phyloP scores from a whole-genome alignment of 2,888 invertebrate species.

The Cephonodes hylas region DNA sequence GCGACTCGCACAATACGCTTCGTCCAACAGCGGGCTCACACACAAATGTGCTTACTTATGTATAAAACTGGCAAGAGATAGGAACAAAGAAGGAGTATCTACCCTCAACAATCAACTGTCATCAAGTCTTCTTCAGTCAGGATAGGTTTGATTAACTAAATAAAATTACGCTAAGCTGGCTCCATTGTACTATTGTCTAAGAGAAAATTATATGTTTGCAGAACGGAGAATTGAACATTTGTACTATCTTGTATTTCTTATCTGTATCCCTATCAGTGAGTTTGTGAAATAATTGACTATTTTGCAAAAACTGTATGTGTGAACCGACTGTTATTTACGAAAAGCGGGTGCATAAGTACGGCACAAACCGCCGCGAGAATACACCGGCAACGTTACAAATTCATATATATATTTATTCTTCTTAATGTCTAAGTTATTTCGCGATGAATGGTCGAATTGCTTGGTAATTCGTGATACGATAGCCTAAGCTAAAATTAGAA shows the following conservation, averaged over 20 bases:
- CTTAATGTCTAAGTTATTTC: conserved; percentile 74
- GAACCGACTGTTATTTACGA: conserved; percentile 23
- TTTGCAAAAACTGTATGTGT: background rate
- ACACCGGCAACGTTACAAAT: conserved; percentile 57
- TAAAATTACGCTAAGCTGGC: conserved; percentile 19
- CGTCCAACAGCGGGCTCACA: background rate
- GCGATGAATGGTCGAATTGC: conserved; percentile 80
- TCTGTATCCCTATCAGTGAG: background rate
- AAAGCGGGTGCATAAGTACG: conserved; percentile 52
- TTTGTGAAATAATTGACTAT: conserved; percentile 7
- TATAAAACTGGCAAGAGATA: conserved; percentile 8
- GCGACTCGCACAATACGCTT: background rate
- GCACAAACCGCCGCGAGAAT: conserved; percentile 48
- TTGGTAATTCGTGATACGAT: conserved; percentile 74
- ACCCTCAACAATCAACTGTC: background rate
- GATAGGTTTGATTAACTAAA: background rate
- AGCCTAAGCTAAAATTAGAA: conserved; percentile 71
- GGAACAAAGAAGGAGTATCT: conserved; percentile 1
- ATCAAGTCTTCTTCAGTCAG: background rate
- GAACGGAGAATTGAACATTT: conserved; percentile 9
- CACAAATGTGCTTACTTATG: background rate
- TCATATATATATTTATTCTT: conserved; percentile 65
- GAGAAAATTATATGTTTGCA: conserved; percentile 18
- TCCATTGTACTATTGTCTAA: conserved; percentile 19
- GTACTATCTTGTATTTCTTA: conserved; percentile 2